A percentile compares a stretch with the other conserved stretches of the same genome.
phyloP scores from a whole-genome alignment of 2,888 invertebrate genomes.

The Branchellion lobata region DNA sequence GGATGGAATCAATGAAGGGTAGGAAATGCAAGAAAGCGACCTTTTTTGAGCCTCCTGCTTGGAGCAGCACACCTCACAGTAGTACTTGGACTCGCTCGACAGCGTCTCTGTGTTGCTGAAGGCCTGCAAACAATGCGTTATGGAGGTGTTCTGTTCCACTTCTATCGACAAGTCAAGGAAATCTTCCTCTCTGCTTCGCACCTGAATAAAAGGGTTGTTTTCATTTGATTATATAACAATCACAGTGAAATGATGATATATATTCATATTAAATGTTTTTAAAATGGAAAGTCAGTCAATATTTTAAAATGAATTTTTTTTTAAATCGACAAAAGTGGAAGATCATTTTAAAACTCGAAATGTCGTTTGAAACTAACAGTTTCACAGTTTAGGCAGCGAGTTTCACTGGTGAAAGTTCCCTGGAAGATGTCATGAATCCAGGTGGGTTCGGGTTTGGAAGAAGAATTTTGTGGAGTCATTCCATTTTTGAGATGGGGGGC shows the following conservation, averaged over 20 bases:
- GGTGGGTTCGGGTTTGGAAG: conserved; percentile 68
- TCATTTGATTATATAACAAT: neutral
- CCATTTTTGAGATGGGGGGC: neutral
- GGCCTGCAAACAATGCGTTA: conserved; percentile 94
- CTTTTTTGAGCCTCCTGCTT: conserved; percentile 92
- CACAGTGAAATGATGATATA: no score
- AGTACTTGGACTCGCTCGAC: conserved; percentile 98
- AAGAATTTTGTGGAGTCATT: neutral
- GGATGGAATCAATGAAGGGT: no score
- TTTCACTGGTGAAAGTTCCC: conserved; percentile 97
- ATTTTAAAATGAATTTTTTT: no score
- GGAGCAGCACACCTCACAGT: conserved; percentile 98
- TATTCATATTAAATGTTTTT: no score
- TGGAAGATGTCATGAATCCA: conserved; percentile 99
- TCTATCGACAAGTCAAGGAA: conserved; percentile 98
- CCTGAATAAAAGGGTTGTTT: conserved; percentile 60
- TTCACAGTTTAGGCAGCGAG: conserved; percentile 97
- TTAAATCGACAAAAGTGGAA: no score
- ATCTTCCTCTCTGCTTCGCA: conserved; percentile 97
- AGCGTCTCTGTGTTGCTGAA: conserved; percentile 98
- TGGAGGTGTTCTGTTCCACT: conserved; percentile 98
- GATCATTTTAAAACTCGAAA: no score
- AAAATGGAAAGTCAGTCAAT: no score
- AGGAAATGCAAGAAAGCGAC: conserved; percentile 55
- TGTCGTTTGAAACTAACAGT: conserved; percentile 81